Evolutionary conservation across 1,140 invertebrate genomes (phyloP).

Genomic region (Eurosta solidaginis): DNA sequence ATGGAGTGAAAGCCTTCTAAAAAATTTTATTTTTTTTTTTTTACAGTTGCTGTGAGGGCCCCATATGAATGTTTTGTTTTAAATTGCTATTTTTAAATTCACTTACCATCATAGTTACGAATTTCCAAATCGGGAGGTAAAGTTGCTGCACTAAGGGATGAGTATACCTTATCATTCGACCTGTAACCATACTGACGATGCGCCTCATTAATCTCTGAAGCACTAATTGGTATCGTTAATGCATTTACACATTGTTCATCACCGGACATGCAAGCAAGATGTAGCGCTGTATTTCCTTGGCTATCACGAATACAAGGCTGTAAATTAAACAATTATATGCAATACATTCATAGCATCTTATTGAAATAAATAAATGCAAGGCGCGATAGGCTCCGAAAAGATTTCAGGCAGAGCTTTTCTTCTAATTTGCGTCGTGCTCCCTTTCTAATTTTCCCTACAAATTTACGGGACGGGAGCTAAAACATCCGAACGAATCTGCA

Average conservation of each 20-base stretch:
- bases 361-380: too few relatives aligned
- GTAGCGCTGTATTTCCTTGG: constrained; percentile 72
- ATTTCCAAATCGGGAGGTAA: constrained; percentile 70
- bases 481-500: too few relatives aligned
- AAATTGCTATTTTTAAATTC: too few relatives aligned
- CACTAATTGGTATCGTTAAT: constrained; percentile 67
- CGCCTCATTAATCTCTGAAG: constrained; percentile 62
- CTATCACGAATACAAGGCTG: constrained; percentile 65
- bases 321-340: constrained; percentile 2
- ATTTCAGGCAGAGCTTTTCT: too few relatives aligned
- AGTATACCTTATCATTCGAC: constrained; percentile 50
- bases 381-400: too few relatives aligned
- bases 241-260: constrained; percentile 68
- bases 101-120: constrained; percentile 80
- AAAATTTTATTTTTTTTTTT: too few relatives aligned
- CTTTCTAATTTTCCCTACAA: too few relatives aligned
- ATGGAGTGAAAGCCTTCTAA: too few relatives aligned
- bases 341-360: background rate
- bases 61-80: too few relatives aligned
- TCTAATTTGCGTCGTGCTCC: too few relatives aligned
- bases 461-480: too few relatives aligned
- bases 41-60: too few relatives aligned
- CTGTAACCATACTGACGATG: constrained; percentile 57
- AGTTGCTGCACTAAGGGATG: constrained; percentile 59
- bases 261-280: constrained; percentile 70